Percentiles rank a stretch among this genome's conserved stretches.
phyloP scores from a whole-genome alignment of 2,888 invertebrate genomes.

The Encarsia formosa region DNA sequence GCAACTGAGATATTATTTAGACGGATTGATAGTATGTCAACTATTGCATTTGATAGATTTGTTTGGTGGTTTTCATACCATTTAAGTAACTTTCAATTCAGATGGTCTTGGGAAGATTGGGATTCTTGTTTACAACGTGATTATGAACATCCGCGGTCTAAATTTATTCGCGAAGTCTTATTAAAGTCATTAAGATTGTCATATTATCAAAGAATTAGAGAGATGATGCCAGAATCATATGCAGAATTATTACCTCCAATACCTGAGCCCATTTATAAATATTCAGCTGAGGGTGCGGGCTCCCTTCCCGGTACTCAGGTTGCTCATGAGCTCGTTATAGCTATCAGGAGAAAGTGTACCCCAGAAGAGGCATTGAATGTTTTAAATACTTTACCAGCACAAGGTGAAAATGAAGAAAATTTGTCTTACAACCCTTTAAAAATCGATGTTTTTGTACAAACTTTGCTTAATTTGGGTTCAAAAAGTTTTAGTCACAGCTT shows the following conservation, averaged over 20 bases:
- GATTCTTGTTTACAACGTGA: constrained; percentile 80
- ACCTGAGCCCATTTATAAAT: constrained; percentile 87
- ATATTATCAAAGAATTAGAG: constrained; percentile 88
- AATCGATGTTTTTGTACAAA: constrained; percentile 96
- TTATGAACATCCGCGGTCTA: constrained; percentile 85
- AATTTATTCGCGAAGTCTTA: constrained; percentile 90
- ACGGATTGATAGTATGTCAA: constrained; percentile 95
- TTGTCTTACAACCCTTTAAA: constrained; percentile 84
- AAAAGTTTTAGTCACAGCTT: constrained; percentile 98
- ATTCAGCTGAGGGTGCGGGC: constrained; percentile 81
- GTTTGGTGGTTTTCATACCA: constrained; percentile 98
- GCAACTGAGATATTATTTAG: constrained; percentile 96
- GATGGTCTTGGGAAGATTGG: constrained; percentile 99
- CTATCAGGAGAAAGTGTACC: constrained; percentile 84
- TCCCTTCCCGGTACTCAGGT: constrained; percentile 74
- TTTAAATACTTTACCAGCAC: constrained; percentile 81
- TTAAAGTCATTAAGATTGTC: constrained; percentile 86
- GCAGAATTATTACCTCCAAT: constrained; percentile 77
- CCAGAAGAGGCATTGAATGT: constrained; percentile 86
- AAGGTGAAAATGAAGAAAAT: constrained; percentile 67
- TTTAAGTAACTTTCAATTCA: constrained; percentile 97
- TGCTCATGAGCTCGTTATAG: constrained; percentile 81
- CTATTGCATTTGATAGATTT: constrained; percentile 93
- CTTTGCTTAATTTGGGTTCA: constrained; percentile 85
- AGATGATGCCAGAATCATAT: constrained; percentile 88